These are phyloP conservation scores for Yponomeuta evonymella DNA, from an alignment of 2,888 invertebrate species.

Conservation along the genomic window DNA sequence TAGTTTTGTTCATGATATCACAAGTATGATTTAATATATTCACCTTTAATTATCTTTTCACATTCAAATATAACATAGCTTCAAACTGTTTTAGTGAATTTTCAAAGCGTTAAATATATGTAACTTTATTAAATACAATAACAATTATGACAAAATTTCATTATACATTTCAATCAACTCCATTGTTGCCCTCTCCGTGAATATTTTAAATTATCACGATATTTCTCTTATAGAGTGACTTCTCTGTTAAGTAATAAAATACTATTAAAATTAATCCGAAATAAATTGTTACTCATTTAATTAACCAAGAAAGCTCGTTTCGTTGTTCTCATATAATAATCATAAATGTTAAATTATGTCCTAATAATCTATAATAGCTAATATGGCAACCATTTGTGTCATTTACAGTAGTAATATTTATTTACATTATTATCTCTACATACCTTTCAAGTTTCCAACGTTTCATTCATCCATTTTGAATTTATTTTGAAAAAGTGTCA, in stretches of 20 bases:
- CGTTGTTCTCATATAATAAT: constrained; percentile 20
- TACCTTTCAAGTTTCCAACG: constrained; percentile 2
- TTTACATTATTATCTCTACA: constrained; percentile 10
- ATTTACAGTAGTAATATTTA: constrained; percentile 17
- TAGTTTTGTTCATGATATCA: neutral
- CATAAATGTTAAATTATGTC: constrained; percentile 19
- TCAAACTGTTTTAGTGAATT: neutral
- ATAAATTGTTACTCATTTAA: neutral
- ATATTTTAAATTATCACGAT: neutral
- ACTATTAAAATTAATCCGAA: neutral
- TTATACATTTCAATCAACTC: neutral
- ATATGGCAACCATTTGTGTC: constrained; percentile 27
- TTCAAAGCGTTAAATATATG: neutral
- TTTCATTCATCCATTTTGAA: neutral
- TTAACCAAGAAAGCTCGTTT: constrained; percentile 6
- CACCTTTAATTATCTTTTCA: neutral
- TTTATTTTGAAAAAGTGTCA: neutral
- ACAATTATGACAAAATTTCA: constrained; percentile 4
- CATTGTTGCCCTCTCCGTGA: neutral
- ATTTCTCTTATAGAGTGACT: neutral
- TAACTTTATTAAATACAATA: neutral
- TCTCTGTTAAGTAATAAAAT: neutral
- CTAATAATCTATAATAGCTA: constrained; percentile 24
- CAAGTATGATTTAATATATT: neutral
- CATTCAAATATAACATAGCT: constrained; percentile 6